phyloP scores from a whole-genome alignment of 1,140 invertebrate species.

The Drosophila seguyi region DNA sequence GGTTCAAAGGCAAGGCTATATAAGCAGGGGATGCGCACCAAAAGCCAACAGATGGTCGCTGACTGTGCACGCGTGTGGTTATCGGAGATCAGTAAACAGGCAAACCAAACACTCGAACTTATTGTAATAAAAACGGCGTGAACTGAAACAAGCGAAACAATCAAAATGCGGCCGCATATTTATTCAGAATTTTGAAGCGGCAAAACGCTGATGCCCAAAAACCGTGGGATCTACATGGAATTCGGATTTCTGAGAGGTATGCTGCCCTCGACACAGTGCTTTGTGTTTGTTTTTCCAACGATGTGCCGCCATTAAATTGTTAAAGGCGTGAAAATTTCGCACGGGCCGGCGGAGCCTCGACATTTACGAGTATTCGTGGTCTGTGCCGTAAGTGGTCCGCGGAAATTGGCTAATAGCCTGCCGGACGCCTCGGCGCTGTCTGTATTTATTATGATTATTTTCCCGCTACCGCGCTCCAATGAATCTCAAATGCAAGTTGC shows the following conservation, averaged over 20 bases:
- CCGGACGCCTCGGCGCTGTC: constrained; percentile 57
- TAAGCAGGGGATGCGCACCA: constrained; percentile 50
- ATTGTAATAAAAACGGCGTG: constrained; percentile 45
- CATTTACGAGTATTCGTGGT: constrained; percentile 21
- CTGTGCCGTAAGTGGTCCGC: constrained; percentile 28
- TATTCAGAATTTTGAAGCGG: constrained; percentile 30
- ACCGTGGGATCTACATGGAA: constrained; percentile 16
- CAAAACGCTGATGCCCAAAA: constrained; percentile 8
- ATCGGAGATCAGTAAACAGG: constrained; percentile 58
- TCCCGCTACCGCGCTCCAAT: constrained; percentile 18
- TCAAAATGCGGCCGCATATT: constrained; percentile 32
- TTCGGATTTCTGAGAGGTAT: constrained; percentile 33
- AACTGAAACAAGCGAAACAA: constrained; percentile 24
- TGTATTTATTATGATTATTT: constrained; percentile 58
- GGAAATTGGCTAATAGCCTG: constrained; percentile 60
- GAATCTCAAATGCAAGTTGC: constrained; percentile 27
- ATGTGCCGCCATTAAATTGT: constrained; percentile 63
- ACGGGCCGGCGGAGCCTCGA: constrained; percentile 22
- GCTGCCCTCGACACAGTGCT: constrained; percentile 15
- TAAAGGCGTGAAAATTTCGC: constrained; percentile 65
- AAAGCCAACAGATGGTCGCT: constrained; percentile 82
- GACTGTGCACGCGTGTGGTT: constrained; percentile 71
- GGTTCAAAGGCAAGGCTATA: constrained; percentile 49
- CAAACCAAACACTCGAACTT: constrained; percentile 39
- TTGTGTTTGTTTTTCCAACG: constrained; percentile 59